Conservation (phyloP, 1,140 invertebrate genomes). For the Zophobas morio region DNA sequence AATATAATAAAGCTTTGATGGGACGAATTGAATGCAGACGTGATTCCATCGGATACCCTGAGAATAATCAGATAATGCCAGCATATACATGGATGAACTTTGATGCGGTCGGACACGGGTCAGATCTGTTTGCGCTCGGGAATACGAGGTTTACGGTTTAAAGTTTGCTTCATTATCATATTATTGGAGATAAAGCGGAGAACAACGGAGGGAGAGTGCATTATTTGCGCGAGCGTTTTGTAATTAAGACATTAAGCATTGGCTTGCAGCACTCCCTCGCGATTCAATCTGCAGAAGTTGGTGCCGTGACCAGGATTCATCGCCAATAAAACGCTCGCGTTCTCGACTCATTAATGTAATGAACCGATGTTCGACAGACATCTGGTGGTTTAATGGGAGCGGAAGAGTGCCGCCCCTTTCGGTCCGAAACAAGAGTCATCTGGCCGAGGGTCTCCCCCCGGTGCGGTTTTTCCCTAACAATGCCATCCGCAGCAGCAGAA, state of each 20-base stretch:
- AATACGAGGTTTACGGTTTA: conserved; percentile 16
- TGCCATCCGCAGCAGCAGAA: neutral
- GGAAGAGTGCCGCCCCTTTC: neutral
- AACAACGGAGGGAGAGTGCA: neutral
- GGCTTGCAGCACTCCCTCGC: too few relatives aligned
- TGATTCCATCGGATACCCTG: conserved; percentile 1
- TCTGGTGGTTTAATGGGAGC: neutral
- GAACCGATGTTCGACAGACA: too few relatives aligned
- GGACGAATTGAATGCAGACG: neutral
- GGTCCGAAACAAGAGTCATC: neutral
- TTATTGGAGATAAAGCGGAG: conserved; percentile 14
- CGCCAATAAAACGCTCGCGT: too few relatives aligned
- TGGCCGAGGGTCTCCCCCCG: neutral
- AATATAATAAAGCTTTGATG: neutral
- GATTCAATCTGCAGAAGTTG: too few relatives aligned
- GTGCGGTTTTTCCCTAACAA: neutral
- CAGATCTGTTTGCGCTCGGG: conserved; percentile 12
- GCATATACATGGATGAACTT: conserved; percentile 23
- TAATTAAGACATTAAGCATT: too few relatives aligned
- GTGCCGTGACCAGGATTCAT: too few relatives aligned
- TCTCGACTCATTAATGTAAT: too few relatives aligned
- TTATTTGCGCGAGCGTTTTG: too few relatives aligned
- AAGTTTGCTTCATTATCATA: conserved; percentile 11
- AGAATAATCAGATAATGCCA: conserved; percentile 12
- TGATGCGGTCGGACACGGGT: conserved; percentile 28